Evolutionary conservation across 2,888 invertebrate species (phyloP).

Genomic region (Drosophila vallismaia): DNA sequence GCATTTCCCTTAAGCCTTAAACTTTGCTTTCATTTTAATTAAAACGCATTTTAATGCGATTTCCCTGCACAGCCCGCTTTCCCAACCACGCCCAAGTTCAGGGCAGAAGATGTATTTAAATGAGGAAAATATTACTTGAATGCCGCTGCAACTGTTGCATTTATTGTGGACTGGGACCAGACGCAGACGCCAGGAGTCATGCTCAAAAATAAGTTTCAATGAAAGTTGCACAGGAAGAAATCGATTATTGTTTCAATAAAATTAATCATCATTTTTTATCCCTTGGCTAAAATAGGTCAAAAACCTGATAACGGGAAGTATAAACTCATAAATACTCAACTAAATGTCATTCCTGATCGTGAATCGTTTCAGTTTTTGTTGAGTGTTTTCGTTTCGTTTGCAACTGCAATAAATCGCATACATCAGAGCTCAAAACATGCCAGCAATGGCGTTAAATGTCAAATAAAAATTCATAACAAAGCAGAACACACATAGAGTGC

Average conservation of each 20-base stretch:
- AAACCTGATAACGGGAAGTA: too few species aligned
- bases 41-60: conserved; percentile 76
- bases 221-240: neutral
- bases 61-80: conserved; percentile 14
- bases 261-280: neutral
- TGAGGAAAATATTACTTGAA: neutral
- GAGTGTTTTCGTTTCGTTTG: neutral
- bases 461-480: conserved; percentile 75
- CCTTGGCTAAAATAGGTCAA: too few species aligned
- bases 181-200: conserved; percentile 16
- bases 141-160: conserved; percentile 29
- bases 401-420: conserved; percentile 66
- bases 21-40: conserved; percentile 77
- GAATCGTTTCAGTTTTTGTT: neutral
- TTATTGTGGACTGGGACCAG: neutral
- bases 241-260: neutral
- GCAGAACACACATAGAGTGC: conserved; percentile 33
- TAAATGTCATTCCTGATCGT: neutral
- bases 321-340: neutral
- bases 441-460: conserved; percentile 76
- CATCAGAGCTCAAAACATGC: conserved; percentile 61
- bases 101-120: conserved; percentile 21
- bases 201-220: neutral
- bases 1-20: conserved; percentile 57
- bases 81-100: conserved; percentile 21